Percentiles rank a stretch among this genome's conserved stretches.
phyloP scores from a whole-genome alignment of 2,113 vertebrate species.

The Chloropsis hardwickii region DNA sequence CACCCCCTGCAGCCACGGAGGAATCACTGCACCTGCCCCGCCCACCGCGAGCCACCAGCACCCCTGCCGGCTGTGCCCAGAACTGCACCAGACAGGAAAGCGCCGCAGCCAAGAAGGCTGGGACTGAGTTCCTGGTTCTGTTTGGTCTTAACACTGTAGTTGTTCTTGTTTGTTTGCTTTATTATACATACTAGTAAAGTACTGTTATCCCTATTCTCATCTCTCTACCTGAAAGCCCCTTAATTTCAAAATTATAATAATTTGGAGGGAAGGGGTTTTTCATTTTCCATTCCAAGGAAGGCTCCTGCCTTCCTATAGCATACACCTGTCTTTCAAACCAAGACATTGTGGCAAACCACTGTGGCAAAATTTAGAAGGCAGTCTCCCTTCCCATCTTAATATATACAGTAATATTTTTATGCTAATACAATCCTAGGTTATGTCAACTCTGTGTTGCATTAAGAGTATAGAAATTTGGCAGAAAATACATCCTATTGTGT shows the following conservation, averaged over 20 bases:
- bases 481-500: background rate
- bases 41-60: background rate
- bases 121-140: too few species aligned
- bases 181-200: background rate
- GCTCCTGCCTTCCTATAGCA: background rate
- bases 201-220: background rate
- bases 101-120: background rate
- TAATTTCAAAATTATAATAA: background rate
- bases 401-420: background rate
- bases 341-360: background rate
- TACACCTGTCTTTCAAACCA: background rate
- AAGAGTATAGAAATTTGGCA: background rate
- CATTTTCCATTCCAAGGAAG: background rate
- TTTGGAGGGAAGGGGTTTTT: background rate
- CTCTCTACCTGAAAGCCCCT: background rate
- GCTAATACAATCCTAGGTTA: background rate
- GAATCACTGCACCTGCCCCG: background rate
- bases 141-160: background rate
- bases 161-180: background rate
- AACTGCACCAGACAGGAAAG: background rate
- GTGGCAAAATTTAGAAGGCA: background rate
- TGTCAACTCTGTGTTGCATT: background rate
- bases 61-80: background rate
- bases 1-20: background rate
- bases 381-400: background rate